phyloP scores from a whole-genome alignment of 2,888 invertebrate genomes.

The Drosophila suboccidentalis region DNA sequence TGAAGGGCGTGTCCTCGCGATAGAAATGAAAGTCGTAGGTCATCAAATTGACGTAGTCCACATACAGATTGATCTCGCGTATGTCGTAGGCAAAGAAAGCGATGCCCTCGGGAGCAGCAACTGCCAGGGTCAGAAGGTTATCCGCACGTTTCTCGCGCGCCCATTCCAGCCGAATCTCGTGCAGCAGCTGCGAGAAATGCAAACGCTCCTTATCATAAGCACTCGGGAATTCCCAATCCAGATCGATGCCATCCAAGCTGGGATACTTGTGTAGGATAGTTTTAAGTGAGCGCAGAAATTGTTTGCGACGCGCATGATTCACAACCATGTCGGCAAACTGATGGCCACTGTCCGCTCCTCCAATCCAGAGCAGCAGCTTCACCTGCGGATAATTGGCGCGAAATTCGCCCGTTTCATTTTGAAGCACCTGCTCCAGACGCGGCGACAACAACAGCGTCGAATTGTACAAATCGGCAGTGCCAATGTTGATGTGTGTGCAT shows the following conservation, averaged over 20 bases:
- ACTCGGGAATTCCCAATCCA: conserved; percentile 96
- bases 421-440: conserved; percentile 81
- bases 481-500: conserved; percentile 94
- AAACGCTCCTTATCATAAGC: conserved; percentile 88
- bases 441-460: conserved; percentile 87
- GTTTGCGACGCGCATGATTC: conserved; percentile 90
- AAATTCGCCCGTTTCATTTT: conserved; percentile 83
- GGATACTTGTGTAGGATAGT: conserved; percentile 79
- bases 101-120: conserved; percentile 92
- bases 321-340: conserved; percentile 91
- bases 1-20: conserved; percentile 91
- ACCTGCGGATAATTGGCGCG: conserved; percentile 88
- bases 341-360: conserved; percentile 87
- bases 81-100: conserved; percentile 92
- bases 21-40: conserved; percentile 95
- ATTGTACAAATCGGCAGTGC: conserved; percentile 89
- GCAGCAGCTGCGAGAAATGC: conserved; percentile 91
- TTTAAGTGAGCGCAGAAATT: conserved; percentile 87
- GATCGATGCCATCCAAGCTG: conserved; percentile 86
- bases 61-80: conserved; percentile 91
- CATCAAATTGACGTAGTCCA: conserved; percentile 96
- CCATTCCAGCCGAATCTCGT: conserved; percentile 90
- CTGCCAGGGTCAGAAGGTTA: conserved; percentile 91
- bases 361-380: conserved; percentile 92
- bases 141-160: conserved; percentile 87